A percentile compares a stretch with the other conserved stretches of the same genome.
Conservation (phyloP, 2,888 invertebrate genomes). For the Biston stratarius region DNA sequence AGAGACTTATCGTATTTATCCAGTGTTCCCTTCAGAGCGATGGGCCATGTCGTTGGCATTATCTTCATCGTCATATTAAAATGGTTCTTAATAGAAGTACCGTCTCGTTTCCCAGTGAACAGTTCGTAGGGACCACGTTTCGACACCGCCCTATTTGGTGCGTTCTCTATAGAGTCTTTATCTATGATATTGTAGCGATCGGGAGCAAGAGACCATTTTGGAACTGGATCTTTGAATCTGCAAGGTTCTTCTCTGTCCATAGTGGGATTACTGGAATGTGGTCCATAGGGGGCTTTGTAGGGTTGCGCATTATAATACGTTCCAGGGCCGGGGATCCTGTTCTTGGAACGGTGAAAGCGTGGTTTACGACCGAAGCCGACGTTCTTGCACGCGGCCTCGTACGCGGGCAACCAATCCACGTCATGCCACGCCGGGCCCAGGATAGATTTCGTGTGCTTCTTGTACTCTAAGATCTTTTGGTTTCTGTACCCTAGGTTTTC, state of each 20-base stretch:
- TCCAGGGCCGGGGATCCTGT: conserved; percentile 67
- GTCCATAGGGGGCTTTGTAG: conserved; percentile 68
- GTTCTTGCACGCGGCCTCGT: conserved; percentile 65
- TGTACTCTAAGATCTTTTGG: conserved; percentile 61
- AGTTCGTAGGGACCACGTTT: conserved; percentile 75
- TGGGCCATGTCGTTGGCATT: conserved; percentile 71
- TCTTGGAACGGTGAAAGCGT: conserved; percentile 52
- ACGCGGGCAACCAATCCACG: conserved; percentile 49
- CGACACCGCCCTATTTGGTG: conserved; percentile 71
- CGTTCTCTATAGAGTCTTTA: conserved; percentile 67
- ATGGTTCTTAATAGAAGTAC: conserved; percentile 82
- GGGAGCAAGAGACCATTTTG: conserved; percentile 71
- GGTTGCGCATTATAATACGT: conserved; percentile 67
- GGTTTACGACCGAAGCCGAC: conserved; percentile 70
- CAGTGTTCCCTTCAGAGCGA: conserved; percentile 64
- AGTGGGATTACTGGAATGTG: conserved; percentile 67
- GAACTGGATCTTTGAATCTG: conserved; percentile 64
- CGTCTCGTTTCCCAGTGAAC: conserved; percentile 82
- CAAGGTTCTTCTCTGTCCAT: conserved; percentile 74
- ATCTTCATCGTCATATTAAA: conserved; percentile 67
- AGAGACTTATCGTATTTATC: conserved; percentile 67
- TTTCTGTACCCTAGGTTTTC: conserved; percentile 77
- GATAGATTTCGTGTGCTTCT: conserved; percentile 61
- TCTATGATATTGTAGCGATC: conserved; percentile 74
- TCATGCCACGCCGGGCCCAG: conserved; percentile 75